phyloP scores from a whole-genome alignment of 2,888 invertebrate species.

The Axea sp. region DNA sequence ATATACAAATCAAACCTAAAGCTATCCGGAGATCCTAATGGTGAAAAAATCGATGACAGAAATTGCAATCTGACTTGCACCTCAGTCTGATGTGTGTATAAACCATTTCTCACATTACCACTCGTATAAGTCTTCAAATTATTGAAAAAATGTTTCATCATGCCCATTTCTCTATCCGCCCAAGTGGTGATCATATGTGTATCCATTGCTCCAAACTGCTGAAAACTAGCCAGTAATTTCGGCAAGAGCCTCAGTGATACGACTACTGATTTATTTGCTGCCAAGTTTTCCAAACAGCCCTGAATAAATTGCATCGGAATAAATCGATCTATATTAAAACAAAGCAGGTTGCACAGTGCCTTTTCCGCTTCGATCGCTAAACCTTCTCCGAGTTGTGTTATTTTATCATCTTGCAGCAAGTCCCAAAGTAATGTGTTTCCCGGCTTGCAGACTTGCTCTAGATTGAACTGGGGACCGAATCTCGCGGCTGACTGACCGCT shows the following conservation, averaged over 20 bases:
- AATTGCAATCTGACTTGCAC: conserved; percentile 95
- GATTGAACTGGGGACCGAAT: conserved; percentile 80
- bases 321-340: conserved; percentile 93
- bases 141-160: conserved; percentile 95
- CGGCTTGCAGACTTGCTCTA: conserved; percentile 91
- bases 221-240: conserved; percentile 94
- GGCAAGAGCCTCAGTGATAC: conserved; percentile 93
- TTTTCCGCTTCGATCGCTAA: conserved; percentile 96
- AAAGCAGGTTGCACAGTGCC: conserved; percentile 91
- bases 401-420: conserved; percentile 93
- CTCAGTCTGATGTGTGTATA: conserved; percentile 89
- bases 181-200: conserved; percentile 92
- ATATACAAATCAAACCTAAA: conserved; percentile 84
- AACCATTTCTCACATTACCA: conserved; percentile 69
- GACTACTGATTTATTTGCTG: conserved; percentile 93
- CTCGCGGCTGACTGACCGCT: conserved; percentile 34
- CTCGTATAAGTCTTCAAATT: conserved; percentile 88
- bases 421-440: conserved; percentile 97
- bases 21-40: conserved; percentile 92
- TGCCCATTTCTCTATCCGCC: conserved; percentile 94
- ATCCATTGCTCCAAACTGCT: conserved; percentile 92
- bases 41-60: conserved; percentile 94
- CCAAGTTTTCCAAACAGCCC: conserved; percentile 94
- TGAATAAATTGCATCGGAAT: conserved; percentile 97
- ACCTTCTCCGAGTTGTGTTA: conserved; percentile 92